Conservation (phyloP, 1,140 invertebrate species). For the Drosophila lacteicornis region DNA sequence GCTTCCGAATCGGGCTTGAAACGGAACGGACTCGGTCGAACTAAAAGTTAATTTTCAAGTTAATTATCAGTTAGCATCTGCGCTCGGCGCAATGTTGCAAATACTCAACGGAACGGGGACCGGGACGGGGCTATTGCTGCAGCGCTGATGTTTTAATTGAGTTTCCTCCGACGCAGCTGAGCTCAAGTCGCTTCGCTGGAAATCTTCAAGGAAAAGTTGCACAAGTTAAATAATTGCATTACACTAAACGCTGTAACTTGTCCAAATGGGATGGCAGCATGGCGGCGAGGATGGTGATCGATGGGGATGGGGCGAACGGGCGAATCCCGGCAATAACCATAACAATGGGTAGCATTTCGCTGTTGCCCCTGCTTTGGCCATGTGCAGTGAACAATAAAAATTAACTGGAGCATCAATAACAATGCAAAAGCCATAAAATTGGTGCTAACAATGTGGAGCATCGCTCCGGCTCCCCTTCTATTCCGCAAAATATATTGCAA, state of each 20-base stretch:
- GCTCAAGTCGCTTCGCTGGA: slow-evolving; percentile 23
- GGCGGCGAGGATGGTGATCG: too few relatives aligned
- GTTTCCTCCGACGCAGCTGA: slow-evolving; percentile 75
- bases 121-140: slow-evolving; percentile 30
- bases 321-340: slow-evolving; percentile 41
- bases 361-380: slow-evolving; percentile 16
- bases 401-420: slow-evolving; percentile 77
- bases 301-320: neutral
- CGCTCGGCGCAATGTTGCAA: slow-evolving; percentile 41
- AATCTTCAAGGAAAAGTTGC: slow-evolving; percentile 55
- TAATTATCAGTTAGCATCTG: slow-evolving; percentile 82
- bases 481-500: slow-evolving; percentile 65
- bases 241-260: slow-evolving; percentile 66
- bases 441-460: slow-evolving; percentile 70
- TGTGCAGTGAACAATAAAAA: slow-evolving; percentile 71
- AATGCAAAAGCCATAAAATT: slow-evolving; percentile 80
- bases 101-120: slow-evolving; percentile 14
- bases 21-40: slow-evolving; percentile 32
- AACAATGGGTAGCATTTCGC: slow-evolving; percentile 34
- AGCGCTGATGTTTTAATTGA: slow-evolving; percentile 78
- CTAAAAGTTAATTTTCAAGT: slow-evolving; percentile 77
- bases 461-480: slow-evolving; percentile 31
- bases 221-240: slow-evolving; percentile 81
- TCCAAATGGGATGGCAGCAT: slow-evolving; percentile 15
- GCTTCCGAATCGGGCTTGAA: slow-evolving; percentile 45